Conservation (phyloP, 2,888 invertebrate species). For the Leistus spinibarbis region DNA sequence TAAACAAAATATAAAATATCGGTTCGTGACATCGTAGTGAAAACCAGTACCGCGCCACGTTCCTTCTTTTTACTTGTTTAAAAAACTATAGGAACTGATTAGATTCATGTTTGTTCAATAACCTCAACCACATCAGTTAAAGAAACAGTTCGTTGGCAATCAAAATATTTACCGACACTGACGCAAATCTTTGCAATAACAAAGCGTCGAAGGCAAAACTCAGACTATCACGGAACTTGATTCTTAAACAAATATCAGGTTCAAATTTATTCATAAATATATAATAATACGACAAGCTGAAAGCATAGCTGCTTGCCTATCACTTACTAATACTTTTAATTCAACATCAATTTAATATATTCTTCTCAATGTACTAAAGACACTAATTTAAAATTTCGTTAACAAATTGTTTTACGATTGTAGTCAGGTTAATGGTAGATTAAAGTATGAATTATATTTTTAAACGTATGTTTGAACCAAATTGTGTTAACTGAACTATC, state of each 20-base stretch:
- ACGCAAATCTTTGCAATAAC: neutral
- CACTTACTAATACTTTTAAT: no score
- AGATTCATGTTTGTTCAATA: neutral
- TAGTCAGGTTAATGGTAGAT: no score
- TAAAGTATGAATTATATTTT: no score
- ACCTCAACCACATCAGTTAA: neutral
- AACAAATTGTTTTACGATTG: no score
- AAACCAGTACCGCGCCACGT: neutral
- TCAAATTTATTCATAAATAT: neutral
- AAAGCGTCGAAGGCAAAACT: neutral
- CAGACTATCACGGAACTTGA: neutral
- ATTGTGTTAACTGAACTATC: no score
- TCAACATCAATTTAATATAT: no score
- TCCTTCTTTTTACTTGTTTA: neutral
- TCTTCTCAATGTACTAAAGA: no score
- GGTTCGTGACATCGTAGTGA: slow-evolving; percentile 13
- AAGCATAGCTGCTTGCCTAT: no score
- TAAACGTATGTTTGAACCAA: no score
- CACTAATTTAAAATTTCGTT: no score
- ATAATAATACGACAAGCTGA: no score
- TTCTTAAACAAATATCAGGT: neutral
- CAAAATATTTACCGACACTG: neutral
- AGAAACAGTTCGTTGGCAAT: neutral
- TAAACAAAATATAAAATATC: slow-evolving; percentile 20
- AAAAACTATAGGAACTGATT: neutral